A percentile compares a stretch with the other conserved stretches of the same genome.
phyloP scores from a whole-genome alignment of 1,140 invertebrate genomes.

The Oncopeltus fasciatus region DNA sequence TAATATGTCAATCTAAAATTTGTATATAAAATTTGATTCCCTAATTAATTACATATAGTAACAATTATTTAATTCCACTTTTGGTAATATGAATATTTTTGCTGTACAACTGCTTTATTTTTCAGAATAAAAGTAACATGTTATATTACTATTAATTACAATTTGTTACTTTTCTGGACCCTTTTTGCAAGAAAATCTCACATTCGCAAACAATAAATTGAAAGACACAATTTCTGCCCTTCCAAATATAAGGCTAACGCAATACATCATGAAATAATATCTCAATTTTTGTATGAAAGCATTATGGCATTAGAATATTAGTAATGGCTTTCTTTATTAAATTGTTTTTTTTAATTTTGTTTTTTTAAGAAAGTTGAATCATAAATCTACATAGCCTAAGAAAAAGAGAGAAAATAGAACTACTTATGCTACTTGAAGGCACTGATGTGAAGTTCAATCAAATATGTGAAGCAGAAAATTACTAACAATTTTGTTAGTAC shows the following conservation, averaged over 20 bases:
- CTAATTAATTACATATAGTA: background rate
- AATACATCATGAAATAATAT: conserved; percentile 5
- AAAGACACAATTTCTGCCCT: background rate
- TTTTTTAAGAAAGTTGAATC: too few species aligned
- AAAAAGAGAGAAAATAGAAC: background rate
- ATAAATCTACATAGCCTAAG: background rate
- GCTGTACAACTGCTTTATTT: conserved; percentile 6
- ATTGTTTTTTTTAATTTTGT: too few species aligned
- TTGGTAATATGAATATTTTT: background rate
- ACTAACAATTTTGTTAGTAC: too few species aligned
- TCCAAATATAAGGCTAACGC: background rate
- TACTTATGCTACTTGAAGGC: background rate
- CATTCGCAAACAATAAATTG: background rate
- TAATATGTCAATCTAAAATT: background rate
- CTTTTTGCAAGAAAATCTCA: conserved; percentile 8
- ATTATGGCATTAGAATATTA: background rate
- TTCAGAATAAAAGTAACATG: background rate
- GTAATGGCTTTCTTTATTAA: background rate
- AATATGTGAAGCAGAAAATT: too few species aligned
- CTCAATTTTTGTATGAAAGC: conserved; percentile 1
- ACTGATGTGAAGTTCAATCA: background rate
- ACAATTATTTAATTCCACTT: background rate
- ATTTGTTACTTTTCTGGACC: conserved; percentile 14
- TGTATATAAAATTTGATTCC: conserved; percentile 17
- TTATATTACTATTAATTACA: background rate